A percentile compares a stretch with the other conserved stretches of the same genome.
phyloP scores from a whole-genome alignment of 2,113 vertebrate genomes.

The Microcebus ravelobensis region DNA sequence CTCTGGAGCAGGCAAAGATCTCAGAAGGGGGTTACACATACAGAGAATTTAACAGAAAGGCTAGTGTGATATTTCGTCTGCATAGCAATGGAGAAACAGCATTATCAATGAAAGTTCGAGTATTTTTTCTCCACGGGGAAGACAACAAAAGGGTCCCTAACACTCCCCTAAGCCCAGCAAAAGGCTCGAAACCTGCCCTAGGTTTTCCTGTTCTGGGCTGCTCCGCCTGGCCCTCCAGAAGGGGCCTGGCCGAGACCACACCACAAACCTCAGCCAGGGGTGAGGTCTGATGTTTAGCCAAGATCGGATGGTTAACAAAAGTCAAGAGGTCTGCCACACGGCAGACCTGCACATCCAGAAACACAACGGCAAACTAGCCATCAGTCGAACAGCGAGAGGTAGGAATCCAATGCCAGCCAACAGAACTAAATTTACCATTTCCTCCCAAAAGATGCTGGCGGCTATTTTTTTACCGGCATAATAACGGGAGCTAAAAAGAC shows the following conservation, averaged over 20 bases:
- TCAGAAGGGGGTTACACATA: not conserved
- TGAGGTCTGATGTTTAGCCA: rapidly evolving
- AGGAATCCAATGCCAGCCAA: rapidly evolving
- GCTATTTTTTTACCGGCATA: not conserved
- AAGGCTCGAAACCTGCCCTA: not conserved
- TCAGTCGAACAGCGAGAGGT: rapidly evolving
- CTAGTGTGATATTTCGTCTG: too few relatives aligned
- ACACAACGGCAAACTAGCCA: not conserved
- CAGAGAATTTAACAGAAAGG: not conserved
- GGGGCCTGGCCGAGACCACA: not conserved
- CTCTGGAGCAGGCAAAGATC: not conserved
- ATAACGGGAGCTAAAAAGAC: not conserved
- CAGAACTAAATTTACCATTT: rapidly evolving
- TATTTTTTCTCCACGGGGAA: not conserved
- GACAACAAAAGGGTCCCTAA: rapidly evolving
- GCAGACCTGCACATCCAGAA: not conserved
- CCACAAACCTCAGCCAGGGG: not conserved
- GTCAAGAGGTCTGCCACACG: not conserved
- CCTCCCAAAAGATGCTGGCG: not conserved
- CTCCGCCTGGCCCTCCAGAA: rapidly evolving
- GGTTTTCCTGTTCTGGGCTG: rapidly evolving
- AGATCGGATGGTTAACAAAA: not conserved
- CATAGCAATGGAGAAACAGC: rapidly evolving
- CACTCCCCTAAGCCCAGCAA: not conserved
- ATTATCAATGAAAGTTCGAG: rapidly evolving